Conservation (phyloP, 2,113 vertebrate species). For the Indicator maculatus region DNA sequence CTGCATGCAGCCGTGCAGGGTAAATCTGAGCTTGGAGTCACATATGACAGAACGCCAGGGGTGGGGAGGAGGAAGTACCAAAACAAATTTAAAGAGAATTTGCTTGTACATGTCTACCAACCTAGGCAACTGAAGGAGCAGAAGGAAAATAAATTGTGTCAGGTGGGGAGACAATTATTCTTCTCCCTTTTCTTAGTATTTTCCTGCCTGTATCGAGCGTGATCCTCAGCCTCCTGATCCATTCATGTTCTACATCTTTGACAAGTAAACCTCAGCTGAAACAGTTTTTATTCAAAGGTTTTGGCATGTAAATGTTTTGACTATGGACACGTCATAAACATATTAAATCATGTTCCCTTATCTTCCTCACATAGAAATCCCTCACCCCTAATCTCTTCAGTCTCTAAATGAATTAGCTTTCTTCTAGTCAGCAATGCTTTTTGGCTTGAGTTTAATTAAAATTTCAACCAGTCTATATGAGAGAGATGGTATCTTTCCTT, state of each 20-base stretch:
- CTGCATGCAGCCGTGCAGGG: not conserved
- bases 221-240: not conserved
- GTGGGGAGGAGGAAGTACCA: not conserved
- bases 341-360: slow-evolving; percentile 46
- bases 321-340: not conserved
- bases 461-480: slow-evolving; percentile 52
- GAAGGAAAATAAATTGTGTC: not conserved
- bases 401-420: slow-evolving; percentile 40
- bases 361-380: slow-evolving; percentile 34
- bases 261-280: not conserved
- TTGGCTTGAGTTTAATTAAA: slow-evolving; percentile 65
- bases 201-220: not conserved
- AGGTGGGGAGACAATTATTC: not conserved
- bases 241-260: not conserved
- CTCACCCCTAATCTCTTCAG: not conserved
- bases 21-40: not conserved
- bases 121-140: not conserved
- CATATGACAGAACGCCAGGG: not conserved
- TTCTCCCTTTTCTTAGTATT: rapidly evolving
- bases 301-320: not conserved
- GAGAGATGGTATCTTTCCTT: slow-evolving; percentile 56
- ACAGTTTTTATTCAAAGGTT: not conserved
- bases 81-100: not conserved
- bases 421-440: slow-evolving; percentile 48
- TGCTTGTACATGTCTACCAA: not conserved